These are phyloP conservation scores for Balaeniceps rex DNA, from an alignment of 2,113 vertebrate genomes.

Conservation along the genomic window DNA sequence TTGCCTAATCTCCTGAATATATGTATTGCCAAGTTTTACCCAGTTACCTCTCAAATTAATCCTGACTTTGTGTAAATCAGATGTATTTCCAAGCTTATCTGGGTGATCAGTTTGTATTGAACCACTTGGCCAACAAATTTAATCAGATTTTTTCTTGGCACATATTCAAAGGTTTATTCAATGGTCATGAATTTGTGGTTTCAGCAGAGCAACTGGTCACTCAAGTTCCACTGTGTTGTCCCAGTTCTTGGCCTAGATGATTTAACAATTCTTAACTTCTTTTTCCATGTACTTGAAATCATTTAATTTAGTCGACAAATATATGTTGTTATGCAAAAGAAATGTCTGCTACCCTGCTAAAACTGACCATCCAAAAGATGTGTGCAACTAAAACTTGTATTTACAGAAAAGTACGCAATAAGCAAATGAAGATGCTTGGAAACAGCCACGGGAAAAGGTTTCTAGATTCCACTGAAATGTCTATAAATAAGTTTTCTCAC, in stretches of 20 bases:
- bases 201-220: background rate
- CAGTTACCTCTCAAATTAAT: background rate
- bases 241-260: background rate
- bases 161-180: background rate
- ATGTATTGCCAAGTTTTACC: background rate
- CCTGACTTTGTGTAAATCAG: background rate
- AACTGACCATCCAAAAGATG: background rate
- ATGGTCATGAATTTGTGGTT: background rate
- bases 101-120: background rate
- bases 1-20: background rate
- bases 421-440: background rate
- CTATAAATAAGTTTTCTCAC: conserved; percentile 21
- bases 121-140: background rate
- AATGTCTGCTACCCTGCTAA: background rate
- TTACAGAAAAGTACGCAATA: background rate
- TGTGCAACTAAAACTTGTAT: background rate
- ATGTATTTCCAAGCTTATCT: background rate
- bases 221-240: background rate
- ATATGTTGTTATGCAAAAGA: background rate
- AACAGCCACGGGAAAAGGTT: background rate
- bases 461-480: background rate
- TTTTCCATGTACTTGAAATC: background rate
- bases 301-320: background rate
- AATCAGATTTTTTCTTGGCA: background rate
- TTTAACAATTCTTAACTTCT: background rate